Evolutionary conservation across 2,888 invertebrate species (phyloP).

Genomic region (Falcaria lacertinaria): DNA sequence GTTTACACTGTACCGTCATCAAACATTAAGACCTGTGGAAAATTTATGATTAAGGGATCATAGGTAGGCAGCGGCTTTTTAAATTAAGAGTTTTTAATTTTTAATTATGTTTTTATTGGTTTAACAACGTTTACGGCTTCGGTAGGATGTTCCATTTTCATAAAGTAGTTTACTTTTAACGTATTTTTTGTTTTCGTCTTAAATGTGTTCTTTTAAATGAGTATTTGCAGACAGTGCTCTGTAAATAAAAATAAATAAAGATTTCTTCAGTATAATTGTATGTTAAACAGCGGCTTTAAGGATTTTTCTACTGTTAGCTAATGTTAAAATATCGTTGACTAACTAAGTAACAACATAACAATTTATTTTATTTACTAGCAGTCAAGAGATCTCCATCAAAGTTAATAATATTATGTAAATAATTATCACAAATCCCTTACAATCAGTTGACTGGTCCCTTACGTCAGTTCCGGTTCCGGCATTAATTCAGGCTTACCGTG

Average conservation of each 20-base stretch:
- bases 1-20: conserved; percentile 24
- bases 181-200: no score
- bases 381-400: background rate
- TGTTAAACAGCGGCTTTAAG: no score
- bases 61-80: conserved; percentile 13
- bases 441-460: background rate
- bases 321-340: no score
- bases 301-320: no score
- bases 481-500: conserved; percentile 49
- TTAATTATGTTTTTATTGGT: background rate
- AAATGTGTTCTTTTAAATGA: no score
- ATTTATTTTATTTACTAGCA: no score
- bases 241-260: no score
- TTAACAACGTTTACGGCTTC: background rate
- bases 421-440: background rate
- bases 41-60: conserved; percentile 44
- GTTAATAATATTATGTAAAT: background rate
- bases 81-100: background rate
- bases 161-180: no score
- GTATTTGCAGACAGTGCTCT: no score
- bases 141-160: no score
- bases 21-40: conserved; percentile 40
- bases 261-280: no score
- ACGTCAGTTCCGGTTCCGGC: conserved; percentile 32
- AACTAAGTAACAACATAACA: no score